Evolutionary conservation across 2,888 invertebrate species (phyloP), one percentile per base, ranked within the genome.

Genomic region (Tetrapedia diversipes): DNA sequence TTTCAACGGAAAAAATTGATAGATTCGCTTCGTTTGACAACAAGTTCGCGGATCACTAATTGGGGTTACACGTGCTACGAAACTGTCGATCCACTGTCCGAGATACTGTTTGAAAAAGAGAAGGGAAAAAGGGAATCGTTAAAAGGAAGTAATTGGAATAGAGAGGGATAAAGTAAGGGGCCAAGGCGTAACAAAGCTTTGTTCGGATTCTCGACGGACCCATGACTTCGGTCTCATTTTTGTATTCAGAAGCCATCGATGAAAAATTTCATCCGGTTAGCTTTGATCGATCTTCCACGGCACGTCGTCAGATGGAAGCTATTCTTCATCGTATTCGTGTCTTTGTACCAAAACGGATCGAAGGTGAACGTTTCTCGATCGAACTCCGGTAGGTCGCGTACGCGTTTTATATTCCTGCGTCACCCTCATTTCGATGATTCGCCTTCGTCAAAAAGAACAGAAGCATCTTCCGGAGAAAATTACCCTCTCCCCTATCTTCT

Each of bases 201-300:
- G 70, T 47, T 24, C n/a, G n/a, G n/a, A n/a, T n/a, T n/a, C n/a
- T n/a, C 34, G 39, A 6, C 14, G 14, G 43, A 22, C 10, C 29
- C 4, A 49, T 29, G 29, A 56, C 45, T 66, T 72, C 24, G 53
- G 54, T 51, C 27, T 56, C 19, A 57, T 76, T 69, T 67, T 67
- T 59, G 70, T 72, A 78, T 83, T 82, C 81, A 70, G 59, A 43
- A 45, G 19, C 51, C 66, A 53, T 65, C 71, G 67, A 69, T 70
- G 69, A 84, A 77, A 82, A 82, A 84, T 84, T 75, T 77, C 71
- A 77, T 68, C 75, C 75, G 43, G 71, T 77, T 63, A 77, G 51
- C 66, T 76, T 71, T 72, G 80, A 80, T 82, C 82, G 77, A 80
- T 78, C 60, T 67, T 61, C 63, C 68, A n/a, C 65, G 29, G 49